Evolutionary conservation across 2,888 invertebrate species (phyloP).

Genomic region (Nineta flava): DNA sequence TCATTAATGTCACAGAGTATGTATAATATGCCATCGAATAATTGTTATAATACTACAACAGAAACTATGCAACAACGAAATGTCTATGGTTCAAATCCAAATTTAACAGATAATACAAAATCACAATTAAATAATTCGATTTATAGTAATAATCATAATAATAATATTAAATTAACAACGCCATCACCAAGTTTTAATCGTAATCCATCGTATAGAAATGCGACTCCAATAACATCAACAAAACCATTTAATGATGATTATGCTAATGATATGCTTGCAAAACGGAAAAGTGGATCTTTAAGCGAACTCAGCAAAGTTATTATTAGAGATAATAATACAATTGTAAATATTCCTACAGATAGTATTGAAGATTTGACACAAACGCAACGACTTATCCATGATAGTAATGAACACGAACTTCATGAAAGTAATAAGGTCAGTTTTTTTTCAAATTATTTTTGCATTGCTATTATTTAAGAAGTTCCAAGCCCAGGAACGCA

Average conservation of each 20-base stretch:
- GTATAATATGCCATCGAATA: not conserved
- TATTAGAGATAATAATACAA: conserved; percentile 16
- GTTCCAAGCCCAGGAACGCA: no score
- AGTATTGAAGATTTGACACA: conserved; percentile 18
- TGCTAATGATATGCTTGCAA: conserved; percentile 17
- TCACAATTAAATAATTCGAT: conserved; percentile 22
- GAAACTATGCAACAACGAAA: not conserved
- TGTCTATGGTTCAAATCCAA: conserved; percentile 3
- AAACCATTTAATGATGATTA: conserved; percentile 17
- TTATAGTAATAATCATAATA: conserved; percentile 7
- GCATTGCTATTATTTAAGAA: no score
- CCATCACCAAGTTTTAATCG: conserved; percentile 36
- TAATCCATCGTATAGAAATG: conserved; percentile 27
- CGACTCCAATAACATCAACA: conserved; percentile 22
- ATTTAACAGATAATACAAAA: conserved; percentile 15
- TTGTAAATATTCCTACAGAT: conserved; percentile 14
- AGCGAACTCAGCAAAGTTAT: conserved; percentile 18
- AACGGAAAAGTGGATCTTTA: conserved; percentile 21
- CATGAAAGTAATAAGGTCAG: conserved; percentile 28
- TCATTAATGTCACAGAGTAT: conserved; percentile 4
- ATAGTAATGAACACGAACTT: conserved; percentile 28
- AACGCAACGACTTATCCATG: conserved; percentile 16
- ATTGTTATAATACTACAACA: not conserved
- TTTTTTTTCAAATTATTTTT: conserved; percentile 2
- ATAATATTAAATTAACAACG: conserved; percentile 22